Base-by-base conservation (phyloP, 2,888 invertebrate genomes). In the Napeogenes inachia region DNA sequence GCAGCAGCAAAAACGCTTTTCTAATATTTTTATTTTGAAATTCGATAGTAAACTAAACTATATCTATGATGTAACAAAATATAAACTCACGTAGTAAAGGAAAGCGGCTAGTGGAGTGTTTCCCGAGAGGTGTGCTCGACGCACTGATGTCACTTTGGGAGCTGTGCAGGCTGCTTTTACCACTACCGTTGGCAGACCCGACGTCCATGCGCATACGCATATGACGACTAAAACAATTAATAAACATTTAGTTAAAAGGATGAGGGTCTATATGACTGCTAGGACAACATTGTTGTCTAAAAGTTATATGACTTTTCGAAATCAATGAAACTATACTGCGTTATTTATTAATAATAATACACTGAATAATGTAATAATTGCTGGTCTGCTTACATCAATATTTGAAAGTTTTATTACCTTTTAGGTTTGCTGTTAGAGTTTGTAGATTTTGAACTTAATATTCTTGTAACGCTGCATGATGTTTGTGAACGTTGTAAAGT, bases 131-230 rank as follows among this genome's bases (percentile, higher is more conserved):
- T 8, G 92, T 85, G 75, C 92, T 89, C 77, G 91, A 92, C 58
- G 92, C 91, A 79, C 93, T 93, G 74, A 94, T 89, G 81, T 94
- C 94, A 75, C 94, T 94, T 79, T 94, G 92, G 1, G 94, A 94
- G 79, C 94, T 94, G 79, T 94, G 91, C 75, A 92, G 91, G 76
- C 92, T 92, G 84, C 88, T 84, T 76, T 89, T 84, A 73, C 92
- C 91, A 81, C 93, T 91, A 79, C 89, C 91, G 71, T 91, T 86
- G 62, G 89, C 85, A 69, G 89, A 82, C 69, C 89, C 82, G 79
- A 88, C 69, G 75, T 90, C 85, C 91, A 91, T 82, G 81, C 93
- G 87, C 88, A 89, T 87, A 57, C 91, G 89, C 85, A 90, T 85
- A 70, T 91, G 89, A 56, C 91, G 89, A 75, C 91, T 91, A 75